Evolutionary conservation across 2,888 invertebrate genomes (phyloP).

Genomic region (Trichopoda pennipes): DNA sequence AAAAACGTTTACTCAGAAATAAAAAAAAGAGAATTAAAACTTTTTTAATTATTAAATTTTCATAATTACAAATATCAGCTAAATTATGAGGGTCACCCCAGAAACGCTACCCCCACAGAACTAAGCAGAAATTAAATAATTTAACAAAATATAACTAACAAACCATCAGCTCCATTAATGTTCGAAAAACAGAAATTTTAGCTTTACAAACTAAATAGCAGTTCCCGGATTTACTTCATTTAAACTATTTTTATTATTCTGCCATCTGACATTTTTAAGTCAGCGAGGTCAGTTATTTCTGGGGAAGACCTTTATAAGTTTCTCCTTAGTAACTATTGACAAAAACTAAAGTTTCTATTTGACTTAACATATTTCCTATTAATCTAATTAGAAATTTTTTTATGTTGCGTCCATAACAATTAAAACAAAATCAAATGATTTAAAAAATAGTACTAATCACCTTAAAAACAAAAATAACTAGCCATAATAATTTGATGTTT

Average conservation of each 20-base stretch:
- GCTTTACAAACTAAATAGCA: too few relatives aligned
- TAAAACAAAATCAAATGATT: slow-evolving; percentile 25
- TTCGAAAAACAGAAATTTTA: too few relatives aligned
- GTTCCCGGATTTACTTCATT: too few relatives aligned
- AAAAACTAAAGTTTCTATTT: slow-evolving; percentile 66
- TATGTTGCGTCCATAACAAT: slow-evolving; percentile 66
- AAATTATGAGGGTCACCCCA: not conserved
- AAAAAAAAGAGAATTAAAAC: slow-evolving; percentile 24
- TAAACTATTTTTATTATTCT: too few relatives aligned
- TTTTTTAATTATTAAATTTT: slow-evolving; percentile 22
- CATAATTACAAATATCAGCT: slow-evolving; percentile 7
- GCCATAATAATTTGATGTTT: slow-evolving; percentile 65
- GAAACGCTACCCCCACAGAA: not conserved
- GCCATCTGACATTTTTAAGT: too few relatives aligned
- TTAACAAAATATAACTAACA: not conserved
- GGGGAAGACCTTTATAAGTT: slow-evolving; percentile 18
- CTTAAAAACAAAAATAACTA: slow-evolving; percentile 31
- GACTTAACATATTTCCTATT: slow-evolving; percentile 54
- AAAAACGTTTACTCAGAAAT: slow-evolving; percentile 30
- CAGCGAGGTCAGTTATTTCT: not conserved
- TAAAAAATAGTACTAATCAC: slow-evolving; percentile 14
- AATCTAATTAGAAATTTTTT: slow-evolving; percentile 54
- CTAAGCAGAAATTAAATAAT: not conserved
- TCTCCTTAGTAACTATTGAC: slow-evolving; percentile 8
- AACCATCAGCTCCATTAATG: not conserved